phyloP scores from a whole-genome alignment of 1,140 invertebrate genomes.

The Holotrichia oblita region DNA sequence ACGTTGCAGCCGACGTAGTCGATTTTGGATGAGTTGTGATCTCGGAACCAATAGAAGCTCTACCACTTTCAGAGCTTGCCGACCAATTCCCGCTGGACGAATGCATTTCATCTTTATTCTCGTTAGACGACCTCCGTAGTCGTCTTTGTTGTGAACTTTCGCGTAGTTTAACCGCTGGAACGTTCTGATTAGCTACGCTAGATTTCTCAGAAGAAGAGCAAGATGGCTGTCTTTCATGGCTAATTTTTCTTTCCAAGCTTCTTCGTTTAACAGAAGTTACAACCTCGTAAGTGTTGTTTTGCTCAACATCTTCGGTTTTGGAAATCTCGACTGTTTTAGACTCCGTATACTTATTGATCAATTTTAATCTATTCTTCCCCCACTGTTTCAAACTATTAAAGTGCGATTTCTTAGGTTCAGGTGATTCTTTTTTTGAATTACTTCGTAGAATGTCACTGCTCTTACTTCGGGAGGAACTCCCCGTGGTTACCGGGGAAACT shows the following conservation, averaged over 20 bases:
- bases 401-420: constrained; percentile 73
- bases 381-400: constrained; percentile 85
- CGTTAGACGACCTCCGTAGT: constrained; percentile 65
- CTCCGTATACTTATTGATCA: constrained; percentile 63
- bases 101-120: constrained; percentile 78
- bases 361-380: constrained; percentile 79
- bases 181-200: constrained; percentile 60
- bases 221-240: constrained; percentile 78
- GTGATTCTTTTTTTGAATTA: constrained; percentile 66
- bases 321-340: constrained; percentile 27
- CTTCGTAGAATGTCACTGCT: constrained; percentile 72
- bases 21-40: constrained; percentile 78
- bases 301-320: constrained; percentile 61
- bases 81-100: constrained; percentile 95
- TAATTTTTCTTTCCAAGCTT: constrained; percentile 61
- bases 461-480: constrained; percentile 63
- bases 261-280: constrained; percentile 67
- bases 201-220: constrained; percentile 76
- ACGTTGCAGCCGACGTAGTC: constrained; percentile 72
- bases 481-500: constrained; percentile 63
- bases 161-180: constrained; percentile 74
- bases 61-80: constrained; percentile 87
- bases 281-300: constrained; percentile 71
- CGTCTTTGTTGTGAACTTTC: constrained; percentile 74
- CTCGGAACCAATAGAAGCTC: constrained; percentile 83